These are phyloP conservation scores for Goniozus legneri DNA, from an alignment of 1,140 invertebrate species.

Conservation along the genomic window DNA sequence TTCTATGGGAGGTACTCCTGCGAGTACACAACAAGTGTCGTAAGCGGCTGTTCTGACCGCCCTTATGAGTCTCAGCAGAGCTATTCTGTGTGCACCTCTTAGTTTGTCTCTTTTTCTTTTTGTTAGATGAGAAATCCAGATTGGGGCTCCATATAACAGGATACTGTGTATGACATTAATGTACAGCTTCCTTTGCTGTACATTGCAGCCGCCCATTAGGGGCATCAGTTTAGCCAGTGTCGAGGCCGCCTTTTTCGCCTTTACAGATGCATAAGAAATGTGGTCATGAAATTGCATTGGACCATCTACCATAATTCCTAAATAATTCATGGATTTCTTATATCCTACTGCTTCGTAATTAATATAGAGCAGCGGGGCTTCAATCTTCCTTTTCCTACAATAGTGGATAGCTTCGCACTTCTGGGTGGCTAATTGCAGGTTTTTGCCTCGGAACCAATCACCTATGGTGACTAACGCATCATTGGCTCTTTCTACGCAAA, in stretches of 20 bases:
- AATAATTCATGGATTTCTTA: too few species aligned
- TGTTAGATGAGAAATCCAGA: not conserved
- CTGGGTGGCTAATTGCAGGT: not conserved
- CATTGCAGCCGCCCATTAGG: not conserved
- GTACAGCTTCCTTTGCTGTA: not conserved
- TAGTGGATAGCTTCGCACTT: not conserved
- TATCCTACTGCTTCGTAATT: not conserved
- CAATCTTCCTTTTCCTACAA: not conserved
- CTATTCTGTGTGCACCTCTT: not conserved
- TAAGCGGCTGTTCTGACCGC: not conserved
- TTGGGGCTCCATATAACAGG: not conserved
- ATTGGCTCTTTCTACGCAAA: not conserved
- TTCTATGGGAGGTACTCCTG: not conserved
- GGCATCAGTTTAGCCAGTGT: not conserved
- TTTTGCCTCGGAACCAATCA: not conserved
- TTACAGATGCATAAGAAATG: not conserved
- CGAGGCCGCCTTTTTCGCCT: not conserved
- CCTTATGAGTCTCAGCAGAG: not conserved
- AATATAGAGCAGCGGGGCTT: not conserved
- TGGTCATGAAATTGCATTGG: not conserved
- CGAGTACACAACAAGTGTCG: not conserved
- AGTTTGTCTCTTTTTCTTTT: not conserved
- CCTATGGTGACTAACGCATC: not conserved
- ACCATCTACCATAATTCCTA: not conserved
- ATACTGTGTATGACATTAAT: not conserved